Percentiles rank a stretch among this genome's conserved stretches.
phyloP scores from a whole-genome alignment of 2,888 invertebrate genomes.

The Aphidoletes aphidimyza region DNA sequence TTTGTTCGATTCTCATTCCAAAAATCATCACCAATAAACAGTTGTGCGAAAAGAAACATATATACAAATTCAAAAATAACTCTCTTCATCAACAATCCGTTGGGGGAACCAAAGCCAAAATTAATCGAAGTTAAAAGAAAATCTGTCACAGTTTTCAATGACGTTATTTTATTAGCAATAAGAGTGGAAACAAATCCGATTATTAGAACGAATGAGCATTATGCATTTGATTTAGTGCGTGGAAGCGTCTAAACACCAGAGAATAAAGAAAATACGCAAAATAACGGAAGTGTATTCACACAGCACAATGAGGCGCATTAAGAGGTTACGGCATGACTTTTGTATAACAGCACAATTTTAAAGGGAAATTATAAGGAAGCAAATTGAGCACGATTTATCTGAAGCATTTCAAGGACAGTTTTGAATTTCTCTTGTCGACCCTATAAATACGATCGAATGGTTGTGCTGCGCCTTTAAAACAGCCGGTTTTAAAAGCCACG shows the following conservation, averaged over 20 bases:
- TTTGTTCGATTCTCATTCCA: neutral
- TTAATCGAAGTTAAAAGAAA: no score
- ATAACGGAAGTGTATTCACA: constrained; percentile 34
- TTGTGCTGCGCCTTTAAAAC: neutral
- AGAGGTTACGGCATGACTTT: neutral
- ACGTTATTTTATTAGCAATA: neutral
- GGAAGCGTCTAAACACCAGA: neutral
- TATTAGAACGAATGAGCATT: neutral
- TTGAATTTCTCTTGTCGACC: neutral
- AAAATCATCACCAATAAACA: neutral
- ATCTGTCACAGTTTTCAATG: no score
- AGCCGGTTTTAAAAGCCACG: constrained; percentile 15
- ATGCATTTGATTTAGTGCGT: neutral
- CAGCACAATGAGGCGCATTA: neutral
- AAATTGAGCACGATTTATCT: constrained; percentile 38
- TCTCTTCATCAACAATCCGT: no score
- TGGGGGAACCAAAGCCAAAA: no score
- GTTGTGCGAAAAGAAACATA: neutral
- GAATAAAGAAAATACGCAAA: neutral
- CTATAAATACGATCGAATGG: neutral
- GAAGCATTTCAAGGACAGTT: constrained; percentile 45
- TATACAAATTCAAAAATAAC: no score
- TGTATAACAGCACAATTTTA: neutral
- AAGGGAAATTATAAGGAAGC: neutral
- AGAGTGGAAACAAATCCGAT: constrained; percentile 17